These are phyloP conservation scores for Actinia equina DNA, from an alignment of 64 coral and sea anemone genomes.

Conservation along the genomic window DNA sequence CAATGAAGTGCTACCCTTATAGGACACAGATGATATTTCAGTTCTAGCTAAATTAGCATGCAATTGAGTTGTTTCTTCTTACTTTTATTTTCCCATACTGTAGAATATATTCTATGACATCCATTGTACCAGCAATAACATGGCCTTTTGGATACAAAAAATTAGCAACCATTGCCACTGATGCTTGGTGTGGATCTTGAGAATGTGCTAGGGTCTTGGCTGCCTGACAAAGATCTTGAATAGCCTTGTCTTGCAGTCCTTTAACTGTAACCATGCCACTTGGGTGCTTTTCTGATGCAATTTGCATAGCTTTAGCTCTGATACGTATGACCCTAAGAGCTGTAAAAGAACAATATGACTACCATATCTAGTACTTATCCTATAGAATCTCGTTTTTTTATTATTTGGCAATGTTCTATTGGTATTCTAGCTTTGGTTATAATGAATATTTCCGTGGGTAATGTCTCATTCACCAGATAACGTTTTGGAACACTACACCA, in stretches of 20 bases:
- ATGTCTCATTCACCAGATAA: too few species aligned
- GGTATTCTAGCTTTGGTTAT: too few species aligned
- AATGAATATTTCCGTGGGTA: too few species aligned
- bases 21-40: too few species aligned
- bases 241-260: slow-evolving; percentile 34
- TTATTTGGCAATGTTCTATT: too few species aligned
- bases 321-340: slow-evolving; percentile 62
- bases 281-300: slow-evolving; percentile 76
- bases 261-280: slow-evolving; percentile 90
- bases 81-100: slow-evolving; percentile 58
- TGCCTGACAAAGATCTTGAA: slow-evolving; percentile 44
- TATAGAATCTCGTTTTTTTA: too few species aligned
- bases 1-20: too few species aligned
- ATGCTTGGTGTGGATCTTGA: background rate
- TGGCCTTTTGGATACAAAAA: slow-evolving; percentile 71
- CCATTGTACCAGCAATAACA: slow-evolving; percentile 65
- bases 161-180: slow-evolving; percentile 57
- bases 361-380: background rate
- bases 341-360: background rate
- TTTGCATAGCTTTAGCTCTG: slow-evolving; percentile 91
- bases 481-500: too few species aligned
- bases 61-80: background rate
- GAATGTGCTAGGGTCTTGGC: slow-evolving; percentile 32
- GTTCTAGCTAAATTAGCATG: too few species aligned
- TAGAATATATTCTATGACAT: slow-evolving; percentile 46